Conservation (phyloP, 2,888 invertebrate genomes). For the Tromatobia lineatoria region DNA sequence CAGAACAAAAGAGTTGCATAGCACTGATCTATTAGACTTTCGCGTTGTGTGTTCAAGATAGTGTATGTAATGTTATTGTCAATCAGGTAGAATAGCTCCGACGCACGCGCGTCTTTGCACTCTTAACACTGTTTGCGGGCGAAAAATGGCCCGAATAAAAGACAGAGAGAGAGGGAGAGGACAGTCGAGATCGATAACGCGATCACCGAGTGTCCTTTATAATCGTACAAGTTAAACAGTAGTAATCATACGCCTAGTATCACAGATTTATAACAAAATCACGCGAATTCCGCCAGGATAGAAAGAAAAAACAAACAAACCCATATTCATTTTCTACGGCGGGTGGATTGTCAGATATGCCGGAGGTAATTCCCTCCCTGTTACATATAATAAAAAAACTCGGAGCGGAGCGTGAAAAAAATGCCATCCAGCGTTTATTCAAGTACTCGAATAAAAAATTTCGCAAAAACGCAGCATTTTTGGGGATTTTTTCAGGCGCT, state of each 20-base stretch:
- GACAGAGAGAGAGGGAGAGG: neutral
- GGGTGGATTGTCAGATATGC: constrained; percentile 4
- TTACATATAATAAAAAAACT: constrained; percentile 45
- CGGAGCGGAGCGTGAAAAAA: constrained; percentile 48
- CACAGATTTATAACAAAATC: constrained; percentile 39
- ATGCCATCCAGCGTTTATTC: neutral
- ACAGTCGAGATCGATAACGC: constrained; percentile 48
- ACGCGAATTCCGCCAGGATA: constrained; percentile 26
- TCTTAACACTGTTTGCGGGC: constrained; percentile 48
- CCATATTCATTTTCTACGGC: neutral
- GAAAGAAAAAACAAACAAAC: neutral
- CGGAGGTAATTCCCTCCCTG: constrained; percentile 23
- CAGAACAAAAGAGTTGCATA: constrained; percentile 31
- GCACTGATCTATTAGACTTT: constrained; percentile 22
- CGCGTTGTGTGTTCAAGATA: constrained; percentile 17
- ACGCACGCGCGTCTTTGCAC: constrained; percentile 27
- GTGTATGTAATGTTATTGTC: constrained; percentile 25
- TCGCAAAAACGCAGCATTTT: neutral
- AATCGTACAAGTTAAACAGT: constrained; percentile 42
- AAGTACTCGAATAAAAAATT: neutral
- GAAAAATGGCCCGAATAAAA: constrained; percentile 19
- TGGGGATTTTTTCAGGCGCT: constrained; percentile 27
- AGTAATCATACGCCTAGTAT: constrained; percentile 35
- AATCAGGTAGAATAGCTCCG: constrained; percentile 28
- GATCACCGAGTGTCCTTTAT: constrained; percentile 44